These are phyloP conservation scores for Lacanobia wlatinum DNA, from an alignment of 2,888 invertebrate species.

Conservation along the genomic window DNA sequence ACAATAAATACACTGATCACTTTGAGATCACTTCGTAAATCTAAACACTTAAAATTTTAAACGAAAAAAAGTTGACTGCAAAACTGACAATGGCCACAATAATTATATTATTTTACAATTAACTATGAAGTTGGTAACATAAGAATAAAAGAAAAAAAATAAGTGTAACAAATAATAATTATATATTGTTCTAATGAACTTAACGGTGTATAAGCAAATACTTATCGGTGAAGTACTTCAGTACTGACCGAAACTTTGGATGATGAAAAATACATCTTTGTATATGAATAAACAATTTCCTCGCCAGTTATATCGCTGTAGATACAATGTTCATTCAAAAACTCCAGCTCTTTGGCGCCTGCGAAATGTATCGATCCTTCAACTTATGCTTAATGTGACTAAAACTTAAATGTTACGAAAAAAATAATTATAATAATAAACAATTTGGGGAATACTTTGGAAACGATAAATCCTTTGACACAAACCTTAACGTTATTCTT, in stretches of 20 bases:
- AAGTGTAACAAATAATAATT: slow-evolving; percentile 77
- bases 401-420: slow-evolving; percentile 84
- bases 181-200: slow-evolving; percentile 70
- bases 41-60: slow-evolving; percentile 86
- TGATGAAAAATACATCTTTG: slow-evolving; percentile 64
- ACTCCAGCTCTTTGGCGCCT: slow-evolving; percentile 85
- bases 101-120: slow-evolving; percentile 77
- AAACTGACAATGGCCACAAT: slow-evolving; percentile 86
- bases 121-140: slow-evolving; percentile 85
- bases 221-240: slow-evolving; percentile 57
- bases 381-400: slow-evolving; percentile 87
- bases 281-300: slow-evolving; percentile 64
- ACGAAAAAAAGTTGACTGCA: slow-evolving; percentile 78
- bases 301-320: slow-evolving; percentile 57
- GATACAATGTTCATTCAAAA: slow-evolving; percentile 58
- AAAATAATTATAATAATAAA: slow-evolving; percentile 82
- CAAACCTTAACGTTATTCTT: slow-evolving; percentile 89
- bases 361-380: slow-evolving; percentile 78
- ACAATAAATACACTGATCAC: slow-evolving; percentile 90
- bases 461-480: slow-evolving; percentile 91
- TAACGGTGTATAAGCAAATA: slow-evolving; percentile 66
- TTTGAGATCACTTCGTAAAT: slow-evolving; percentile 89
- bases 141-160: slow-evolving; percentile 78
- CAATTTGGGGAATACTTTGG: slow-evolving; percentile 91
- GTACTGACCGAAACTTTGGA: slow-evolving; percentile 70